phyloP scores from a whole-genome alignment of 1,140 invertebrate genomes.

The Drosophila auraria region DNA sequence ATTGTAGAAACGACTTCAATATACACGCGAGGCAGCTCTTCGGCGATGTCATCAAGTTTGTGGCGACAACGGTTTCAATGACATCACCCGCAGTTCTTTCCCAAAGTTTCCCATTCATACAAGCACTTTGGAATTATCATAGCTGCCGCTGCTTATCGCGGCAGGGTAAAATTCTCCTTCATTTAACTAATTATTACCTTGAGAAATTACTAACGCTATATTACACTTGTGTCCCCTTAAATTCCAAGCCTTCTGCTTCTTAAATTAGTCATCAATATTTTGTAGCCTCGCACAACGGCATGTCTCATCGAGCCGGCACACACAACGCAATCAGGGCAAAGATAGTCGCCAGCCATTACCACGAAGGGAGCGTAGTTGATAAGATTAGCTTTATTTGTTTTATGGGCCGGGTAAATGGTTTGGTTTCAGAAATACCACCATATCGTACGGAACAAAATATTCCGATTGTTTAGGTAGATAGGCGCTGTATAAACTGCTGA shows the following conservation, averaged over 20 bases:
- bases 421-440: conserved; percentile 10
- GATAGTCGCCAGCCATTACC: conserved; percentile 1
- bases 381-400: conserved; percentile 44
- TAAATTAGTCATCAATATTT: conserved; percentile 23
- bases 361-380: conserved; percentile 37
- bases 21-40: background rate
- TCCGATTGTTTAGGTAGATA: conserved; percentile 39
- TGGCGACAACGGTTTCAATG: conserved; percentile 6
- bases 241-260: background rate
- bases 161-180: background rate
- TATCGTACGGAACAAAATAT: conserved; percentile 25
- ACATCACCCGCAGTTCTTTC: conserved; percentile 22
- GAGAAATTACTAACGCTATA: background rate
- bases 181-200: background rate
- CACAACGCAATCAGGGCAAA: conserved; percentile 18
- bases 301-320: background rate
- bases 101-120: conserved; percentile 6
- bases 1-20: background rate
- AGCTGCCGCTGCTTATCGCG: background rate
- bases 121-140: background rate
- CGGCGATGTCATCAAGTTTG: conserved; percentile 10
- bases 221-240: background rate
- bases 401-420: conserved; percentile 37
- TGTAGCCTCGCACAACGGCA: background rate
- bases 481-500: conserved; percentile 42